Percentiles rank a stretch among this genome's conserved stretches.
Evolutionary conservation across 1,140 invertebrate genomes (phyloP).

Genomic region (Lepidurus couesii): DNA sequence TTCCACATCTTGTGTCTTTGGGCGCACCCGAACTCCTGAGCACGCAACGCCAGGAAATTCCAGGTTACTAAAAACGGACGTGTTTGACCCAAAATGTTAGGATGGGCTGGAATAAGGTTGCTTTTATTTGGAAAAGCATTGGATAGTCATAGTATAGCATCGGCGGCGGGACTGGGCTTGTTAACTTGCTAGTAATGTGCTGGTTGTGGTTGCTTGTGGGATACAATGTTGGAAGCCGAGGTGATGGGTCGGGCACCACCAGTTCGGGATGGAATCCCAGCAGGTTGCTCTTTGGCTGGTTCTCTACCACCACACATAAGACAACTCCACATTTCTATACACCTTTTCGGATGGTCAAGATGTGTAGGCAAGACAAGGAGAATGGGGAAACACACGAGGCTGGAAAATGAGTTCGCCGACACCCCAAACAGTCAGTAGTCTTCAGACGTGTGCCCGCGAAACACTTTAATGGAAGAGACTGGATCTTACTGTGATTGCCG

Average conservation of each 20-base stretch:
- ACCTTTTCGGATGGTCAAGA: conserved; percentile 11
- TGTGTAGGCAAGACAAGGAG: conserved; percentile 9
- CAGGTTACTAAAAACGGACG: background rate
- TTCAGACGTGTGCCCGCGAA: conserved; percentile 6
- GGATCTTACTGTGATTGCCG: conserved; percentile 6
- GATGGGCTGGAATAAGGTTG: background rate
- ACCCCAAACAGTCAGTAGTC: conserved; percentile 15
- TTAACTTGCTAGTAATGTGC: conserved; percentile 1
- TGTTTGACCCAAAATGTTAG: background rate
- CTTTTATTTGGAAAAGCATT: background rate
- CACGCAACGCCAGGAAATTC: conserved; percentile 5
- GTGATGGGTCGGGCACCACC: background rate
- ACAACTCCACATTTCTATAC: background rate
- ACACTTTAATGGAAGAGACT: background rate
- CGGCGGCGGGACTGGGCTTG: background rate
- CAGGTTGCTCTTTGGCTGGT: background rate
- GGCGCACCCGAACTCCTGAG: background rate
- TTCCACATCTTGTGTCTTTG: background rate
- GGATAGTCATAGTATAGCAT: background rate
- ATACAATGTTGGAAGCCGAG: background rate
- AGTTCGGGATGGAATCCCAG: conserved; percentile 7
- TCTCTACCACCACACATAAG: background rate
- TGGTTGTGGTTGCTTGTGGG: background rate
- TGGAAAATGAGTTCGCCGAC: conserved; percentile 18
- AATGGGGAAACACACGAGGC: conserved; percentile 1